These are phyloP conservation scores for Bombus vancouverensis DNA, from an alignment of 1,140 invertebrate species.

Conservation along the genomic window DNA sequence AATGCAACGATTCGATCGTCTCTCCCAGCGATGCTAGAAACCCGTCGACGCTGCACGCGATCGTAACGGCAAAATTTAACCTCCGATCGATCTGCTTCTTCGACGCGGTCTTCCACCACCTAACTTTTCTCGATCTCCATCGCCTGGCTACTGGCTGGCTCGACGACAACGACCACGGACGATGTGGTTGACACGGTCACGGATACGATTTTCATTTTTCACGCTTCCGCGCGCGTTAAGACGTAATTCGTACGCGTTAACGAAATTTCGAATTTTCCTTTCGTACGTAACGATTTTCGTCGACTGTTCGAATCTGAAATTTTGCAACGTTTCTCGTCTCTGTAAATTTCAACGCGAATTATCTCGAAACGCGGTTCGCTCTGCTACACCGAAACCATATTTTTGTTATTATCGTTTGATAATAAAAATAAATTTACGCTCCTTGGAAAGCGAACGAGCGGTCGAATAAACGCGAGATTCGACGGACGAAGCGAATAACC, in stretches of 20 bases:
- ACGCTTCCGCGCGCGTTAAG: accelerated
- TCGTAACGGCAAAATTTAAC: conserved; percentile 20
- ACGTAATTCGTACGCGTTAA: too few relatives aligned
- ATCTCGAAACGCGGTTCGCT: accelerated
- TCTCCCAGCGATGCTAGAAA: conserved; percentile 17
- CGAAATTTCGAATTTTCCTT: too few relatives aligned
- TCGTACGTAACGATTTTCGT: accelerated
- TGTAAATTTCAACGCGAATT: too few relatives aligned
- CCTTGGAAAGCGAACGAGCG: background rate
- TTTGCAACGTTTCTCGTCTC: too few relatives aligned
- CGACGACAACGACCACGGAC: accelerated
- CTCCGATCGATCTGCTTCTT: background rate
- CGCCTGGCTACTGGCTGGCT: too few relatives aligned
- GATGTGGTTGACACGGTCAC: too few relatives aligned
- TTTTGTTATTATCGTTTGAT: too few relatives aligned
- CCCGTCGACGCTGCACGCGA: conserved; percentile 19
- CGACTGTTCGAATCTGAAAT: too few relatives aligned
- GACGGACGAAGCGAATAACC: background rate
- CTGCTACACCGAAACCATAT: too few relatives aligned
- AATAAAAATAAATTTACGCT: background rate
- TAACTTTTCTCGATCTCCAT: background rate
- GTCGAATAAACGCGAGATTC: background rate
- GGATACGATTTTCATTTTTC: too few relatives aligned
- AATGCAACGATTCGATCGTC: conserved; percentile 39
- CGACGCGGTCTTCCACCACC: background rate